Conservation (phyloP, 2,113 vertebrate genomes). For the Muntiacus muntjak region DNA sequence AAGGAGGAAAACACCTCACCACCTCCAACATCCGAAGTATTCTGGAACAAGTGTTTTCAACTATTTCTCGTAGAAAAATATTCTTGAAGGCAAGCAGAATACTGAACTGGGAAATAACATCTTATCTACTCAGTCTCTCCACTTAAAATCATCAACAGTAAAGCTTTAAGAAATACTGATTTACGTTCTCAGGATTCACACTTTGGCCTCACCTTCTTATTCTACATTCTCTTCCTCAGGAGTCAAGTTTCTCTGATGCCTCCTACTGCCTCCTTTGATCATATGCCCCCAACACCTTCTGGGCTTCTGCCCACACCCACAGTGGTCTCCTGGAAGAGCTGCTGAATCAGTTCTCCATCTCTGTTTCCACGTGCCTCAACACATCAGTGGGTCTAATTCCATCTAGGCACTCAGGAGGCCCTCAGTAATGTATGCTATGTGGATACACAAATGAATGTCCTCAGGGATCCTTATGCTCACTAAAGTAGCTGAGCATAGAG, state of each 20-base stretch:
- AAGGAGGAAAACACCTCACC: not conserved
- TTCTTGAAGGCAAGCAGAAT: not conserved
- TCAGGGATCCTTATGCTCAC: not conserved
- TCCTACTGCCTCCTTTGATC: not conserved
- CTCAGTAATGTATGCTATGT: not conserved
- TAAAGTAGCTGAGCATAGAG: not conserved
- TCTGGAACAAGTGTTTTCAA: not conserved
- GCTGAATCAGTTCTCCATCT: not conserved
- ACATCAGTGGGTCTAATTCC: not conserved
- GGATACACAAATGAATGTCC: not conserved
- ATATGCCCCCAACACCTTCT: not conserved
- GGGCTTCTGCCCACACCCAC: not conserved
- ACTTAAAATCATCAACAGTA: not conserved
- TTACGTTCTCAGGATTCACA: not conserved
- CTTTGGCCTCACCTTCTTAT: not conserved
- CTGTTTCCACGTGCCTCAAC: not conserved
- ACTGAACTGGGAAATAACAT: not conserved
- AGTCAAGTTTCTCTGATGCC: not conserved
- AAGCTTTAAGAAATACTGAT: not conserved
- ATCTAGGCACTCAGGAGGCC: not conserved
- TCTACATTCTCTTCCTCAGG: not conserved
- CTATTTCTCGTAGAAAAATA: not conserved
- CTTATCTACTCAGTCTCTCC: not conserved
- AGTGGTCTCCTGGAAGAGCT: not conserved
- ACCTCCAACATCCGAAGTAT: not conserved